Percentiles rank a stretch among this genome's conserved stretches.
Evolutionary conservation across 2,113 vertebrate species (phyloP).

Genomic region (Lagopus leucura): DNA sequence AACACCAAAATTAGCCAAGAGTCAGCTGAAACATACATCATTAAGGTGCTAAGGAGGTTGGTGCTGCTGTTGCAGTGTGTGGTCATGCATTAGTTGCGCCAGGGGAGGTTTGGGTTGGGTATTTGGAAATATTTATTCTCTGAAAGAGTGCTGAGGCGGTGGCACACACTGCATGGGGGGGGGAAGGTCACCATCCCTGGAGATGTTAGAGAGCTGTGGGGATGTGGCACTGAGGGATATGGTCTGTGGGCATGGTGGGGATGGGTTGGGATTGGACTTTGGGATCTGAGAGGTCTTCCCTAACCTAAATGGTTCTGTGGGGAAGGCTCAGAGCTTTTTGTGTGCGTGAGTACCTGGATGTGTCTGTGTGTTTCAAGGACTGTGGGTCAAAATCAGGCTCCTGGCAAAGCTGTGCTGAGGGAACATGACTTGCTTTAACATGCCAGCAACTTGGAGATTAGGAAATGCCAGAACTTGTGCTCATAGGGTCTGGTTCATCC

Average conservation of each 20-base stretch:
- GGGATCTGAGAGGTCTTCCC: neutral
- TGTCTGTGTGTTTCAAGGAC: too few species aligned
- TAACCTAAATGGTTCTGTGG: neutral
- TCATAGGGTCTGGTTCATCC: neutral
- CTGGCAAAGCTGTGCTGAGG: accelerated
- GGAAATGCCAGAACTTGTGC: neutral
- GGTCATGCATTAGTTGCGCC: neutral
- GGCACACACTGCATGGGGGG: neutral
- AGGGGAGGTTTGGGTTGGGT: neutral
- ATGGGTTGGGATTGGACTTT: neutral
- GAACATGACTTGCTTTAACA: accelerated
- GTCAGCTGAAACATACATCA: neutral
- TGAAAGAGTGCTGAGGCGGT: neutral
- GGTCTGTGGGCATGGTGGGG: too few species aligned
- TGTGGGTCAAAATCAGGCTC: accelerated
- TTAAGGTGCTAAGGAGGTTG: accelerated
- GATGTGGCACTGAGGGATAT: too few species aligned
- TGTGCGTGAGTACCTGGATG: accelerated
- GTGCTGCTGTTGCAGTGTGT: accelerated
- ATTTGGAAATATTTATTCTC: neutral
- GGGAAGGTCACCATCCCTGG: neutral
- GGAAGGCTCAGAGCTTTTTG: accelerated
- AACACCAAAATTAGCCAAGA: neutral
- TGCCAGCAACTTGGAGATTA: neutral
- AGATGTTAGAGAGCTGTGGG: neutral